Evolutionary conservation across 2,113 vertebrate genomes (phyloP), one percentile per base, ranked within the genome.

Genomic region (Oxyura jamaicensis): DNA sequence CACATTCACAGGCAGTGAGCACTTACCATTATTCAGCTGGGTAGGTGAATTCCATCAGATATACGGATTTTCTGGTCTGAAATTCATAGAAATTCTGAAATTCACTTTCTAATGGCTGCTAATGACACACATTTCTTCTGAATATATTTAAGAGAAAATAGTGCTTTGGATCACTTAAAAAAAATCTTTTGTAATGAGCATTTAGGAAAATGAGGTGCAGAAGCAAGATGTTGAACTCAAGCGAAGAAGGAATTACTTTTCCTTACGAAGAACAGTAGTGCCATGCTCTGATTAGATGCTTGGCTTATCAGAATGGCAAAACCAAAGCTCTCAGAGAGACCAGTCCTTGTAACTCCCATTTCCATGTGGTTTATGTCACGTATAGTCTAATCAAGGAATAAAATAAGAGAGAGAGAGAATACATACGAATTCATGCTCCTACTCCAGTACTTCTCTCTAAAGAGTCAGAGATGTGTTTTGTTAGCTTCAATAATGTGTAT

Each of bases 11-110:
- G 63, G 67, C 50, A 91, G 53, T 39, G 62, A 86, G 22, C 48
- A 16, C 53, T 46, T 80, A 48, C 22, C 59, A 22, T 75, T 73
- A 28, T 36, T 79, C 41, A 14, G 53, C 3, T 67, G 50, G 25
- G 41, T 75, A 84, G 74, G 73, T 81, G 55, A 85, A 93, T 91
- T 76, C 77, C 58, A 69, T 95, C 92, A 87, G 92, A 87, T 92
- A 86, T 0, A 79, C 0, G 36, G 48, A n/a, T 79, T 91, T 88
- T 91, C n/a, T 36, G 72, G 25, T 83, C 72, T 89, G 62, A 92
- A 93, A 82, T 62, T 78, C 66, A n/a, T 41, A 29, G 41, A 22
- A 48, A 48, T 48, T 48, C 46, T 48, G 10, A 48, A 48, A 48
- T 48, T 48, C 62, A 15, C 15, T 95, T 21, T 36, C 71, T 86